Base-by-base conservation (phyloP, 2,888 invertebrate genomes). In the Temnothorax unifasciatus region DNA sequence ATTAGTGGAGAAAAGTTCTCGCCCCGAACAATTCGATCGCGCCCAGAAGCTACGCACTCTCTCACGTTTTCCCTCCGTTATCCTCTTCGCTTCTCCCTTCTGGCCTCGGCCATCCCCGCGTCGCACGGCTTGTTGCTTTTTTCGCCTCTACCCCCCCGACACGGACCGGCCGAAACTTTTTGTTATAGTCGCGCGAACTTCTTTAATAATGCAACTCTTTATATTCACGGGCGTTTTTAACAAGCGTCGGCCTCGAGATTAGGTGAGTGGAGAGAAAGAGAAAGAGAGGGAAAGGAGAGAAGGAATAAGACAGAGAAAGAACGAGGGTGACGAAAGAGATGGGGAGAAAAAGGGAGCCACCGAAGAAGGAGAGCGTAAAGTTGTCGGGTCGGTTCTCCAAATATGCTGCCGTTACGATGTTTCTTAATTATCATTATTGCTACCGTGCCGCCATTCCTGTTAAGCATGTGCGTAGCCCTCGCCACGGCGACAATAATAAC, bases 141-240 rank as follows among this genome's bases (percentile, higher is more conserved):
- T 88, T 87, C 88, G 86, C 90, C 89, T 90, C 89, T 86, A 84
- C 89, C 89, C 89, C 89, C 90, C 88, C 89, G 85, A 87, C 85
- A 85, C 83, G 74, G 68, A 71, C 79, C 47, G 59, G 85, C 87
- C 88, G 87, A 90, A 94, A 94, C 93, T 94, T 94, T 94, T 93
- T 93, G 93, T 94, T 94, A 94, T 92, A 94, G 93, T 93, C 93
- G 92, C 92, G 93, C 93, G 91, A 95, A 95, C 94, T 94, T 94
- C 95, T 94, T 95, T 94, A 94, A 94, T 95, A 95, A 95, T 95
- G 94, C 94, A 95, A 95, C 95, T 95, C 95, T 95, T 95, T 95
- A 95, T 95, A 95, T 95, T 95, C 95, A 95, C 94, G 93, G 93
- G 93, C 92, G 90, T 93, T 95, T 94, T 93, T 94, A 94, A 95